A percentile compares a stretch with the other conserved stretches of the same genome.
Conservation (phyloP, 2,888 invertebrate genomes). For the Hyposoter dolosus region DNA sequence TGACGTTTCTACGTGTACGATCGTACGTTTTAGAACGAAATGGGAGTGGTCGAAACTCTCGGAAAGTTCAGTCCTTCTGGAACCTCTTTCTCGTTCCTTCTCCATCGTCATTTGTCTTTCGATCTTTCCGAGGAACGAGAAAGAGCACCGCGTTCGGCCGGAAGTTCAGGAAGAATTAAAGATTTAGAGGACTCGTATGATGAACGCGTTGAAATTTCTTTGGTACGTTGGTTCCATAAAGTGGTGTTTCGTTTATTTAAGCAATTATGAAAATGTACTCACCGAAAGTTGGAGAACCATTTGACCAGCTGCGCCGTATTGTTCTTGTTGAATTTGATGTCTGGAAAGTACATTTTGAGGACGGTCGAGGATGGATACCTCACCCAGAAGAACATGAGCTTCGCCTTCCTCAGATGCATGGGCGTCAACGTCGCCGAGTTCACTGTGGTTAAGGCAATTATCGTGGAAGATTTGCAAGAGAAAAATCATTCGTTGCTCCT, state of each 20-base stretch:
- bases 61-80: conserved; percentile 47
- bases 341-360: conserved; percentile 99
- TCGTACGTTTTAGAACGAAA: conserved; percentile 69
- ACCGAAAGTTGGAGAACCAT: conserved; percentile 99
- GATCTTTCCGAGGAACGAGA: neutral
- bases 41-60: conserved; percentile 81
- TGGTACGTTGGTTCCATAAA: neutral
- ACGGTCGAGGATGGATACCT: conserved; percentile 99
- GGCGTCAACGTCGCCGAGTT: conserved; percentile 98
- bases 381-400: conserved; percentile 99
- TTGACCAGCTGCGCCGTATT: conserved; percentile 99
- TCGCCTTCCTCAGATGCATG: conserved; percentile 99
- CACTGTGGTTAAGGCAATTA: conserved; percentile 93
- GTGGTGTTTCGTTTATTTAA: neutral
- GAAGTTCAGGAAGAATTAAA: neutral
- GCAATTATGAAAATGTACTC: conserved; percentile 74
- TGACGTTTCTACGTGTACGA: conserved; percentile 33
- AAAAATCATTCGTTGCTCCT: conserved; percentile 19
- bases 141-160: neutral
- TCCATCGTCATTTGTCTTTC: neutral
- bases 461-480: conserved; percentile 56
- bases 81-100: neutral
- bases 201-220: neutral
- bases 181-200: neutral
- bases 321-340: conserved; percentile 99